Evolutionary conservation across 2,888 invertebrate species (phyloP), one percentile per base, ranked within the genome.

Genomic region (Drosophila melanocephala): DNA sequence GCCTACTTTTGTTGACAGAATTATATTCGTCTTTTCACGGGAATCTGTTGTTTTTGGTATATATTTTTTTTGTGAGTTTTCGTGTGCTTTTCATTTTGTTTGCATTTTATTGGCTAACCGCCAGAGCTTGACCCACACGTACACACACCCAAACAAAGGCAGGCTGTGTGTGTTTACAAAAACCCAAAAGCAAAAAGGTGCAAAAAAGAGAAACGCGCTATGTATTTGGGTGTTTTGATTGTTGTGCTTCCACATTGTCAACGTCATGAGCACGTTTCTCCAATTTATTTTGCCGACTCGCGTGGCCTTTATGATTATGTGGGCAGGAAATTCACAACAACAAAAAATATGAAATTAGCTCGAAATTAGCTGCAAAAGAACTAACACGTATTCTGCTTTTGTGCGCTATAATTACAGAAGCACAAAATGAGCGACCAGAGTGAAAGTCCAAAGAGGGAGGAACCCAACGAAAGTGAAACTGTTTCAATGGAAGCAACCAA

Each of bases 281-380:
- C 81, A 84, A 87, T 89, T 89, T 90, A 79, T 67, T 88, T 75
- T 72, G 64, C 52, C 57, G 22, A 57, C 64, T 75, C 71, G 72
- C 69, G 72, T 68, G 78, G 74, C 51, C 50, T 62, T 67, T 63
- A 59, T 68, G 63, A 75, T 84, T 81, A 78, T 68, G 69, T 60
- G 68, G 73, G 64, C 81, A 72, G 78, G 75, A 76, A 77, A 56
- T 50, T 39, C 51, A 60, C 26, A 28, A 62, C 75, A 30, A 64
- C 30, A 30, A 59, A 75, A 87, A 78, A 88, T 82, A 85, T 86
- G 88, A 86, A 87, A 86, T 87, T 88, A 86, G 86, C 87, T 80
- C 72, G 69, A 89, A 86, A 87, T 87, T 88, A 87, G 75, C 60
- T 71, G 84, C 57, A 72, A 76, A 70, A 72, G 22, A 75, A 81